Percentiles rank a stretch among this genome's conserved stretches.
phyloP scores from a whole-genome alignment of 2,113 vertebrate species.

The Hippocampus mohnikei region DNA sequence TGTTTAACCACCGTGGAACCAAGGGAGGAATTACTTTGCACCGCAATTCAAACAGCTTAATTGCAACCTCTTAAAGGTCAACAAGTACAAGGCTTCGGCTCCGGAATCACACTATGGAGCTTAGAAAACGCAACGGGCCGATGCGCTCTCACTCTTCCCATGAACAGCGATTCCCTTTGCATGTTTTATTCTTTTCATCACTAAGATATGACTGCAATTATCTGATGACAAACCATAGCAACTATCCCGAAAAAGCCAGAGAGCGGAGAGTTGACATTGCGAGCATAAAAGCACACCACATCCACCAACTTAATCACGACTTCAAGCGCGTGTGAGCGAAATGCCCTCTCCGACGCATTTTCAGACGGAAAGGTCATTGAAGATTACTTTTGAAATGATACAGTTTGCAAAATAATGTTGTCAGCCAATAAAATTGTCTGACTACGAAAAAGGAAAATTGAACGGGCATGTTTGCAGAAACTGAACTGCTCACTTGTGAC shows the following conservation, averaged over 20 bases:
- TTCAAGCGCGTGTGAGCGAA: background rate
- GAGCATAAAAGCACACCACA: background rate
- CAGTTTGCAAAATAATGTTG: background rate
- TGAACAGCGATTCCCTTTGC: background rate
- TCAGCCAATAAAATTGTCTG: background rate
- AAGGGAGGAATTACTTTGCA: background rate
- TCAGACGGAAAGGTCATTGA: background rate
- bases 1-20: background rate
- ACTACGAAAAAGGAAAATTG: slow-evolving; percentile 4
- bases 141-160: background rate
- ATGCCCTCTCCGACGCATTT: background rate
- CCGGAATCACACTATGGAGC: background rate
- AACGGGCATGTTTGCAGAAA: slow-evolving; percentile 16
- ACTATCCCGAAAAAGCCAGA: background rate
- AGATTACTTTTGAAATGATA: background rate
- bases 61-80: background rate
- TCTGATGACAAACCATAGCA: background rate
- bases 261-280: background rate
- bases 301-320: background rate
- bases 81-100: background rate
- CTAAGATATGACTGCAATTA: background rate
- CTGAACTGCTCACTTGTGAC: slow-evolving; percentile 34
- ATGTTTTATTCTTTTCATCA: background rate
- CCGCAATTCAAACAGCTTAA: background rate
- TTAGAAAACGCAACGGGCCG: background rate